phyloP scores from a whole-genome alignment of 2,113 vertebrate genomes.

The Tiliqua scincoides region DNA sequence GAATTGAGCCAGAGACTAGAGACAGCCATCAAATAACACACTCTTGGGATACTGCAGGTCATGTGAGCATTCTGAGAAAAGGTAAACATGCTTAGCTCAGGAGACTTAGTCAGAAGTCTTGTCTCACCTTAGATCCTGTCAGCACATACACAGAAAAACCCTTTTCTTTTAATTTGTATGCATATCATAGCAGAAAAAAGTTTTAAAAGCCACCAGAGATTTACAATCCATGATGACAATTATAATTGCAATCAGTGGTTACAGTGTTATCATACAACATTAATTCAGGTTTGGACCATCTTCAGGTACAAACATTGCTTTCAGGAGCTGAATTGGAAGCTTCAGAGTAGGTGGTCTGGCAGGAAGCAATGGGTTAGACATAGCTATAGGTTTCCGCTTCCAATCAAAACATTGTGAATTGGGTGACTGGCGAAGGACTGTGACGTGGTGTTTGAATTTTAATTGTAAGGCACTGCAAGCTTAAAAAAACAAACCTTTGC shows the following conservation, averaged over 20 bases:
- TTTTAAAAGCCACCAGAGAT: no score
- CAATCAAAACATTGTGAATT: neutral
- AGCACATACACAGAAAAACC: no score
- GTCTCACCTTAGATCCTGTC: neutral
- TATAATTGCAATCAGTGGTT: no score
- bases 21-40: neutral
- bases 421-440: neutral
- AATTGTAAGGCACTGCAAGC: neutral
- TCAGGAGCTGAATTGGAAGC: neutral
- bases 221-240: no score
- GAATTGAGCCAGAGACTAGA: neutral
- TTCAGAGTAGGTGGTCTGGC: neutral
- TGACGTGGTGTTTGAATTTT: neutral
- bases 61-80: neutral
- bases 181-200: neutral
- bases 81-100: neutral
- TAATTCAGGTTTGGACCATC: neutral
- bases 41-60: neutral
- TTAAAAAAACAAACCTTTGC: neutral
- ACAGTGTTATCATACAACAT: no score
- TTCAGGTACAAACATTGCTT: neutral
- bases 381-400: neutral
- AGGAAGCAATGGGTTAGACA: no score
- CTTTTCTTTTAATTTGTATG: neutral
- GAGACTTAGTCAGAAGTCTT: neutral